Base-by-base conservation (phyloP, 2,113 vertebrate species). In the Malurus elegans region DNA sequence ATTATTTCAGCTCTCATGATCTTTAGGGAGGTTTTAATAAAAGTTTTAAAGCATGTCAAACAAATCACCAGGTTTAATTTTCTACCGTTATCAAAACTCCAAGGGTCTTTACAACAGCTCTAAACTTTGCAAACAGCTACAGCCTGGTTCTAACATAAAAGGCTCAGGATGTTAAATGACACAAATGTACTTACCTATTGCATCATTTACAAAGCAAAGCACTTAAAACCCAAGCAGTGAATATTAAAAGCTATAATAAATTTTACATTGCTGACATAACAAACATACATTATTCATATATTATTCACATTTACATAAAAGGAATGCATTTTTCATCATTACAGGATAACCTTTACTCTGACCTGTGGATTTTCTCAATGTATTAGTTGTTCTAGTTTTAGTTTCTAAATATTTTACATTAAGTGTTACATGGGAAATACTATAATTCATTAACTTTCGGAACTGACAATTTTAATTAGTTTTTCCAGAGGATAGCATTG, bases 241-340 rank as follows among this genome's bases (percentile, higher is more conserved):
- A 88, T 93, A 90, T 83, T 95, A 95, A 94, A 96, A 81, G 50
- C 62, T 47, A 38, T 80, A 65, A 96, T 94, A 96, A 93, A 96
- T 96, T 96, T 96, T 94, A 67, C 83, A 96, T 72, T 78, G 54
- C 24, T 89, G 89, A 69, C 74, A 67, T 88, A 79, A 75, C 56
- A 92, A 93, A 79, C 62, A 93, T 95, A 61, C 79, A 97, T 94
- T 93, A 96, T 96, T 96, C 86, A 93, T 91, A 48, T 87, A 93
- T 95, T 91, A 94, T 87, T 94, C 86, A 86, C 56, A 93, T 92
- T 95, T 89, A 88, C 92, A 93, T 90, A 88, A 93, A 94, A 96
- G 66, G 38, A 93, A 93, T 76, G 10, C 14, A 92, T 94, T 94
- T 95, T 93, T 95, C 71, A 92, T 86, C 82, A 75, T 94, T 93